Percentiles rank a stretch among this genome's conserved stretches.
phyloP scores from a whole-genome alignment of 1,140 invertebrate genomes.

The Paralvinella palmiformis region DNA sequence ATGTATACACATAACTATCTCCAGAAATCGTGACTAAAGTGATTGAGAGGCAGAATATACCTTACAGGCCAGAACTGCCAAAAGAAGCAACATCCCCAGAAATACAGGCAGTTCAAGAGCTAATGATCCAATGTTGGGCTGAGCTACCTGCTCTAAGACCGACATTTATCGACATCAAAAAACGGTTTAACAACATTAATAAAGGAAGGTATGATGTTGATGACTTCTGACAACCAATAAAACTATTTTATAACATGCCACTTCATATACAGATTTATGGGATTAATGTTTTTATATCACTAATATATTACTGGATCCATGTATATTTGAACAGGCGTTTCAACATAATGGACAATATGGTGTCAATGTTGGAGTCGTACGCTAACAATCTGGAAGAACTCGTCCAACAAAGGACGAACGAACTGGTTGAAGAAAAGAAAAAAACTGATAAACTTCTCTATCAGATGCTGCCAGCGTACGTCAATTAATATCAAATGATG shows the following conservation, averaged over 20 bases:
- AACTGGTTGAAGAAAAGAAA: slow-evolving; percentile 81
- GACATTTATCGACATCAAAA: slow-evolving; percentile 14
- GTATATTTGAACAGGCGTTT: too few species aligned
- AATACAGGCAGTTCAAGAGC: not conserved
- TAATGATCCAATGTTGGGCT: slow-evolving; percentile 7
- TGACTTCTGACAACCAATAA: not conserved
- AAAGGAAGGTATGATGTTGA: slow-evolving; percentile 10
- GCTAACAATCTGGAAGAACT: slow-evolving; percentile 84
- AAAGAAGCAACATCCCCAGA: not conserved
- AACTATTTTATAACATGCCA: not conserved
- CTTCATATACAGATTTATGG: too few species aligned
- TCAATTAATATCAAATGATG: not conserved
- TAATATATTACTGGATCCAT: too few species aligned
- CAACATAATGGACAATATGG: slow-evolving; percentile 88
- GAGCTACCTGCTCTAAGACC: slow-evolving; percentile 9
- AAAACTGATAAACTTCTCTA: slow-evolving; percentile 83
- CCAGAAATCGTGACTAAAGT: slow-evolving; percentile 15
- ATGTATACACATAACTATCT: too few species aligned
- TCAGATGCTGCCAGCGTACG: slow-evolving; percentile 77
- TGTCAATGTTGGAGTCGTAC: slow-evolving; percentile 88
- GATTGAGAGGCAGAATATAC: not conserved
- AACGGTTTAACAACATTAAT: slow-evolving; percentile 4
- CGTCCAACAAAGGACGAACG: slow-evolving; percentile 77
- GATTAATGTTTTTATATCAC: too few species aligned
- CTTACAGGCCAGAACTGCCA: slow-evolving; percentile 5